Conservation (phyloP, 2,113 vertebrate species). For the Peromyscus maniculatus region DNA sequence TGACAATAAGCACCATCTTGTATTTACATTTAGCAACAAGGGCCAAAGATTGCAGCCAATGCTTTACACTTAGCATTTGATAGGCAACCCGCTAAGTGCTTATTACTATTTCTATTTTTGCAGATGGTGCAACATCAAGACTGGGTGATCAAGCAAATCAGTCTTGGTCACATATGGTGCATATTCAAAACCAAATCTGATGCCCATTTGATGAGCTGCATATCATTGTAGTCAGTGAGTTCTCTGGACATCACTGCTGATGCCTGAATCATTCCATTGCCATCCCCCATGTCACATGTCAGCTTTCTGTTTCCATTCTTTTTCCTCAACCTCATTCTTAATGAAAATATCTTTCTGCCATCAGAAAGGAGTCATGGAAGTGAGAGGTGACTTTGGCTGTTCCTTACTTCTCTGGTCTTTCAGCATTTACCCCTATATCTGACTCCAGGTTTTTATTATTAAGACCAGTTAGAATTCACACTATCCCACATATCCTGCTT, state of each 20-base stretch:
- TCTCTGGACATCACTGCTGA: not conserved
- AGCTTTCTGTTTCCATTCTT: not conserved
- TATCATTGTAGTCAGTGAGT: not conserved
- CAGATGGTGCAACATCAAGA: not conserved
- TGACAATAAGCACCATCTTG: not conserved
- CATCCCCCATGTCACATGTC: accelerated
- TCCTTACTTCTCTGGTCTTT: too few relatives aligned
- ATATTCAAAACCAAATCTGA: not conserved
- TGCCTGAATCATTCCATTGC: not conserved
- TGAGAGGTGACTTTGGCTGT: too few relatives aligned
- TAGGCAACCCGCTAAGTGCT: not conserved
- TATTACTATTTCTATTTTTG: conserved; percentile 22
- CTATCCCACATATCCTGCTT: too few relatives aligned
- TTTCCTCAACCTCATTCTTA: not conserved
- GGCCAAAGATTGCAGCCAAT: not conserved
- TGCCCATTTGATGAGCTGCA: not conserved
- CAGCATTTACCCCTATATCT: too few relatives aligned
- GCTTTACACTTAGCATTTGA: not conserved
- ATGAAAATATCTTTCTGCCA: not conserved
- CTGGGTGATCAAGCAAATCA: not conserved
- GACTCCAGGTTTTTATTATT: too few relatives aligned
- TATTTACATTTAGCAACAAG: not conserved
- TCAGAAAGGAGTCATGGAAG: not conserved
- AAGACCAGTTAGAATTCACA: too few relatives aligned
- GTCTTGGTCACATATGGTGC: not conserved